These are phyloP conservation scores for Trichonephila inaurata DNA, from an alignment of 1,140 invertebrate genomes.

Conservation along the genomic window DNA sequence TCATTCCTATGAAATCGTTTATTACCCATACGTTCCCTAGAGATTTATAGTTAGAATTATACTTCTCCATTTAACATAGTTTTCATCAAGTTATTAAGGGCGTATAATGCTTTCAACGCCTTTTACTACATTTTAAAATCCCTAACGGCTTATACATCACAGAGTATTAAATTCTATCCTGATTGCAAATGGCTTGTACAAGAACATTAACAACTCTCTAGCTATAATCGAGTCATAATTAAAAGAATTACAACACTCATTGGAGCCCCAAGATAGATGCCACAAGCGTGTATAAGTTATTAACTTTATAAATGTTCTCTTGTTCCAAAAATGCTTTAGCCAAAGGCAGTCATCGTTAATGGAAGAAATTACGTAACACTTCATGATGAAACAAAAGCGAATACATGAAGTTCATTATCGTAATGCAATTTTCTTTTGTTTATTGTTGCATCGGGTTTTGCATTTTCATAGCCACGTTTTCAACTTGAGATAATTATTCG, in stretches of 20 bases:
- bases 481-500: too few species aligned
- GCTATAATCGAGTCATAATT: not conserved
- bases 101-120: not conserved
- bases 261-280: not conserved
- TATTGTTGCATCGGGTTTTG: not conserved
- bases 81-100: not conserved
- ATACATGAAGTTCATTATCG: not conserved
- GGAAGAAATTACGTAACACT: not conserved
- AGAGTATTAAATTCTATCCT: not conserved
- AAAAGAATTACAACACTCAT: not conserved
- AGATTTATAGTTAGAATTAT: too few species aligned
- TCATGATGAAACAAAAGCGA: not conserved
- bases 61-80: too few species aligned
- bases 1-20: too few species aligned
- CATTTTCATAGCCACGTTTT: too few species aligned
- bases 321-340: not conserved
- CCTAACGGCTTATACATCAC: not conserved
- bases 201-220: not conserved
- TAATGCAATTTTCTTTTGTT: not conserved
- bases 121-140: not conserved
- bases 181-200: not conserved
- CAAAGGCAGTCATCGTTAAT: not conserved
- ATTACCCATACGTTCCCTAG: too few species aligned
- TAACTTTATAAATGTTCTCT: constrained; percentile 24
- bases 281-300: not conserved